Percentiles rank a stretch among this genome's conserved stretches.
phyloP scores from a whole-genome alignment of 2,113 vertebrate species.

The Chloroceryle aenea region DNA sequence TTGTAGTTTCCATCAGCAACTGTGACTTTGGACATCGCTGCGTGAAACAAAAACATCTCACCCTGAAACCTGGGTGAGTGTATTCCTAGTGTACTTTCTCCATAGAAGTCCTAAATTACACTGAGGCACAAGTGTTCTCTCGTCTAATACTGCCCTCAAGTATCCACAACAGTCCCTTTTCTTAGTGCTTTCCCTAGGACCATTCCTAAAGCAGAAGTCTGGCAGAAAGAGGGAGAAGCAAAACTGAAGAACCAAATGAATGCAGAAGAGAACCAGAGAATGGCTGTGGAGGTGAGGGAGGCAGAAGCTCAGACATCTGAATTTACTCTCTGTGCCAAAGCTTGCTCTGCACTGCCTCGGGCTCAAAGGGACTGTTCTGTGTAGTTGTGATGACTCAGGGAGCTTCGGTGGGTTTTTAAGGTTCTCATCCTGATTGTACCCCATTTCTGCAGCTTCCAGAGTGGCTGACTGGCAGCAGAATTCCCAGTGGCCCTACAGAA shows the following conservation, averaged over 20 bases:
- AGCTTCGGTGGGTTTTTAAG: neutral
- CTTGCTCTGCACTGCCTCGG: no score
- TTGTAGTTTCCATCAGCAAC: neutral
- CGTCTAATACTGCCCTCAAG: neutral
- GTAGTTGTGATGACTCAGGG: neutral
- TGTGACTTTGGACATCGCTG: rapidly evolving
- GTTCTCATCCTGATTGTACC: neutral
- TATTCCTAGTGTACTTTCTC: neutral
- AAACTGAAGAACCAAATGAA: neutral
- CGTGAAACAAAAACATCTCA: rapidly evolving
- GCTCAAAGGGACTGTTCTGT: neutral
- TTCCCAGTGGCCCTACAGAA: neutral
- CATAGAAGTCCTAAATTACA: neutral
- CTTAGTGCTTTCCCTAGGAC: neutral
- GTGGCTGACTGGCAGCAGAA: neutral
- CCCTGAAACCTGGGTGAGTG: rapidly evolving
- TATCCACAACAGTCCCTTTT: neutral
- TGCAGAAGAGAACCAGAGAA: neutral
- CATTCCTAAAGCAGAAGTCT: neutral
- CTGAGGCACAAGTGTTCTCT: neutral
- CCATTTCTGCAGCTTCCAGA: neutral
- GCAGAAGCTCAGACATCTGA: neutral
- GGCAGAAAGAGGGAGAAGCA: neutral
- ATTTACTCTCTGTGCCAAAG: neutral
- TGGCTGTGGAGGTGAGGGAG: neutral